Conservation (phyloP, 2,888 invertebrate genomes). For the Allophyes oxyacanthae region DNA sequence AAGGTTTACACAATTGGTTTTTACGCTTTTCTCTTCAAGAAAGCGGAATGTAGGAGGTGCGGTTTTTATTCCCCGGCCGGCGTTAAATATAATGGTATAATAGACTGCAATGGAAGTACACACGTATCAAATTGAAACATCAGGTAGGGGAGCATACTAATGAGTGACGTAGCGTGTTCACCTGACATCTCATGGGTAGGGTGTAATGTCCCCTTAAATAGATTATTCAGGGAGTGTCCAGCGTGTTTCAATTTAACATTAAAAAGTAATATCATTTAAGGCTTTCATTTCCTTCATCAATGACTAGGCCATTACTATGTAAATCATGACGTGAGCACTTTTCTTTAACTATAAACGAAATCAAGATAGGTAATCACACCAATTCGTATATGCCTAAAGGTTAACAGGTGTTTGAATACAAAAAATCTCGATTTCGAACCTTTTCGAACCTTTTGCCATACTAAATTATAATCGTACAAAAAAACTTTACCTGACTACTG, state of each 20-base stretch:
- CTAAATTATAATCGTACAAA: constrained; percentile 45
- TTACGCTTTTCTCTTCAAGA: constrained; percentile 14
- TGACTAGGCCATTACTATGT: constrained; percentile 14
- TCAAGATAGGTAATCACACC: constrained; percentile 45
- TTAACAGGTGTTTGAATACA: constrained; percentile 58
- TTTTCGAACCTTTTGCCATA: constrained; percentile 35
- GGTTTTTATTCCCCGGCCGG: constrained; percentile 62
- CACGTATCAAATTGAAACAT: constrained; percentile 68
- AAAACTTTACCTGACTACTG: constrained; percentile 79
- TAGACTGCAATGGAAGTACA: constrained; percentile 62
- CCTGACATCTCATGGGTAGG: constrained; percentile 65
- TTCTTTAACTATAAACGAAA: constrained; percentile 38
- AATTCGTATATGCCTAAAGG: constrained; percentile 49
- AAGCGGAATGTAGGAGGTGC: constrained; percentile 55
- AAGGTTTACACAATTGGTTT: constrained; percentile 31
- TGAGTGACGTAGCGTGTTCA: constrained; percentile 72
- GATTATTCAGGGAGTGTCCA: constrained; percentile 52
- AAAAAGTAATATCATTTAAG: constrained; percentile 6
- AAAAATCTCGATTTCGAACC: constrained; percentile 29
- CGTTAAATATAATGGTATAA: constrained; percentile 61
- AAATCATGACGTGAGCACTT: constrained; percentile 44
- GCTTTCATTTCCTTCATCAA: constrained; percentile 19
- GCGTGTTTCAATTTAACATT: constrained; percentile 38
- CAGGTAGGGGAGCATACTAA: constrained; percentile 71
- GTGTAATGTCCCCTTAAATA: constrained; percentile 54